These are phyloP conservation scores for Nematostella vectensis DNA, from an alignment of 92 coral and sea anemone species.

Conservation along the genomic window DNA sequence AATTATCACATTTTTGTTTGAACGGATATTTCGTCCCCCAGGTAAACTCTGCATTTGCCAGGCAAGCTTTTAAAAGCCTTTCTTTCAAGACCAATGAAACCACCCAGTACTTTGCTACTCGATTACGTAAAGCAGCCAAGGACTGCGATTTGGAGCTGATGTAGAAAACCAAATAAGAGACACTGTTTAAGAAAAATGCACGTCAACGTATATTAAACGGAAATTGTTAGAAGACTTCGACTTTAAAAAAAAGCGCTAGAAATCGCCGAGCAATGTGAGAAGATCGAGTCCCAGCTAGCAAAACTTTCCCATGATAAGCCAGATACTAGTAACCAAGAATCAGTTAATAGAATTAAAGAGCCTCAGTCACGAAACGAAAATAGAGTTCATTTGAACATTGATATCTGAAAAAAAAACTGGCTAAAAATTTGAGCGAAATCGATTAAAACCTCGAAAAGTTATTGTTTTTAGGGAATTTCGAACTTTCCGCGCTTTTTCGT, in stretches of 20 bases:
- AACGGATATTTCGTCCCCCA: conserved; percentile 26
- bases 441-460: too few relatives aligned
- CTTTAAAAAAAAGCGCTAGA: conserved; percentile 14
- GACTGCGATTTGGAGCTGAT: conserved; percentile 22
- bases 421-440: too few relatives aligned
- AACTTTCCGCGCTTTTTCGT: too few relatives aligned
- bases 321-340: conserved; percentile 1
- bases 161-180: conserved; percentile 10
- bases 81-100: conserved; percentile 14
- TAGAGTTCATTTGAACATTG: too few relatives aligned
- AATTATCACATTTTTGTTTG: too few relatives aligned
- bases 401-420: too few relatives aligned
- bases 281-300: conserved; percentile 13
- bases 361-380: too few relatives aligned
- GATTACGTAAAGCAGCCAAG: conserved; percentile 6
- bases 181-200: neutral
- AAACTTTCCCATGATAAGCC: conserved; percentile 1
- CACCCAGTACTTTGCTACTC: conserved; percentile 4
- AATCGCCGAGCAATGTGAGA: conserved; percentile 20
- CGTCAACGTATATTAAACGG: neutral
- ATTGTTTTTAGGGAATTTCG: too few relatives aligned
- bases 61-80: conserved; percentile 24
- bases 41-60: conserved; percentile 30
- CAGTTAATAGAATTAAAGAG: conserved; percentile 8
- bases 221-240: conserved; percentile 13